Percentiles rank a stretch among this genome's conserved stretches.
These are phyloP conservation scores for Salmo trutta DNA, from an alignment of 2,797 vertebrate species.

Conservation along the genomic window DNA sequence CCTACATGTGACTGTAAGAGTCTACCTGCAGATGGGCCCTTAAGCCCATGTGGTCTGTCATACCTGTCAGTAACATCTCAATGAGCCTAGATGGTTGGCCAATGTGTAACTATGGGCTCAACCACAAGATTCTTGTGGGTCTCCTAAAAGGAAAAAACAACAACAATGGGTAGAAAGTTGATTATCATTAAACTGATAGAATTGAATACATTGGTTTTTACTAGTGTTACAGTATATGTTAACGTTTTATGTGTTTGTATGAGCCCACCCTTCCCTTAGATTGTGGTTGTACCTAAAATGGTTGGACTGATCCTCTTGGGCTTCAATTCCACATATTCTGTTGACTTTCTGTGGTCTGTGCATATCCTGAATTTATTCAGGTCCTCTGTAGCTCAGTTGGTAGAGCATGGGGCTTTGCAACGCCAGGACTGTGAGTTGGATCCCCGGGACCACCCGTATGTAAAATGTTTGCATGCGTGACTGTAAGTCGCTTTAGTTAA, in stretches of 20 bases:
- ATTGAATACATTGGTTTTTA: not conserved
- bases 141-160: conserved; percentile 1
- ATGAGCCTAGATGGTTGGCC: conserved; percentile 49
- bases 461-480: not conserved
- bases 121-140: conserved; percentile 24
- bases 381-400: not conserved
- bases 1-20: conserved; percentile 57
- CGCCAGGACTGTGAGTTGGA: not conserved
- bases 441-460: not conserved
- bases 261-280: not conserved
- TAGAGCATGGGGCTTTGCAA: not conserved
- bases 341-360: not conserved
- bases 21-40: conserved; percentile 55
- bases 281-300: not conserved
- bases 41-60: conserved; percentile 58
- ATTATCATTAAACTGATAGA: not conserved
- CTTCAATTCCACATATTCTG: not conserved
- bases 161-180: not conserved
- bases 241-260: not conserved
- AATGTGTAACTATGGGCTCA: conserved; percentile 14
- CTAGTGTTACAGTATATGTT: not conserved
- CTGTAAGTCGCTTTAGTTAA: not conserved
- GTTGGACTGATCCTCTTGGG: not conserved
- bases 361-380: not conserved
- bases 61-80: conserved; percentile 56